These are phyloP conservation scores for Pegoplata infirma DNA, from an alignment of 2,888 invertebrate genomes.

Conservation along the genomic window DNA sequence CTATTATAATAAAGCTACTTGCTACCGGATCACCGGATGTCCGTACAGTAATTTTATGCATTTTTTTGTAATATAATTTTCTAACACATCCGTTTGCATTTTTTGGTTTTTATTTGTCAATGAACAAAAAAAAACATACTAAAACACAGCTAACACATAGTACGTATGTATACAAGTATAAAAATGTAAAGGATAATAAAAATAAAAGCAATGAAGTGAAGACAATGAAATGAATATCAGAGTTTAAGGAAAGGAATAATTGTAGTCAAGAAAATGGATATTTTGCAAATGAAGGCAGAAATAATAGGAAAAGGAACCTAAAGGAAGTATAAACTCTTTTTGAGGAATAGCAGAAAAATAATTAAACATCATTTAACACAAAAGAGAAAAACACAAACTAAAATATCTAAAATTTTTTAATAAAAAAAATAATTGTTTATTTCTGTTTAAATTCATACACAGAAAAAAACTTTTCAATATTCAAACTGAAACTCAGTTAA, in stretches of 20 bases:
- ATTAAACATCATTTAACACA: too few species aligned
- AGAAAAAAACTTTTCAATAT: too few species aligned
- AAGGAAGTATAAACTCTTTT: too few species aligned
- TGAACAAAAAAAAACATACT: conserved; percentile 14
- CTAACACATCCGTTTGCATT: conserved; percentile 59
- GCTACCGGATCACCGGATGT: conserved; percentile 60
- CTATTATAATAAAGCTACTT: conserved; percentile 60
- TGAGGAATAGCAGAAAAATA: too few species aligned
- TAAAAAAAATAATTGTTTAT: too few species aligned
- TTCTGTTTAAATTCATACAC: too few species aligned
- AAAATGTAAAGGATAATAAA: conserved; percentile 34
- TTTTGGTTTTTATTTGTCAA: conserved; percentile 34
- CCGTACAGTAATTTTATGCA: conserved; percentile 63
- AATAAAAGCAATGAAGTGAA: conserved; percentile 36
- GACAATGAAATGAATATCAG: conserved; percentile 25
- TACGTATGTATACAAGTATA: background rate
- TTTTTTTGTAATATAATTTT: conserved; percentile 53
- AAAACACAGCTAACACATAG: background rate
- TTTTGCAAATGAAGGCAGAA: too few species aligned
- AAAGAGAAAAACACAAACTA: too few species aligned
- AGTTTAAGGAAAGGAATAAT: background rate
- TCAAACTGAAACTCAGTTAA: too few species aligned
- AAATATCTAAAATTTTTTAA: too few species aligned
- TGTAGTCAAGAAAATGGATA: too few species aligned
- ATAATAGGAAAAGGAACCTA: background rate